Percentiles rank a stretch among this genome's conserved stretches.
phyloP scores from a whole-genome alignment of 2,888 invertebrate genomes.

The Gymnoscelis rufifasciata region DNA sequence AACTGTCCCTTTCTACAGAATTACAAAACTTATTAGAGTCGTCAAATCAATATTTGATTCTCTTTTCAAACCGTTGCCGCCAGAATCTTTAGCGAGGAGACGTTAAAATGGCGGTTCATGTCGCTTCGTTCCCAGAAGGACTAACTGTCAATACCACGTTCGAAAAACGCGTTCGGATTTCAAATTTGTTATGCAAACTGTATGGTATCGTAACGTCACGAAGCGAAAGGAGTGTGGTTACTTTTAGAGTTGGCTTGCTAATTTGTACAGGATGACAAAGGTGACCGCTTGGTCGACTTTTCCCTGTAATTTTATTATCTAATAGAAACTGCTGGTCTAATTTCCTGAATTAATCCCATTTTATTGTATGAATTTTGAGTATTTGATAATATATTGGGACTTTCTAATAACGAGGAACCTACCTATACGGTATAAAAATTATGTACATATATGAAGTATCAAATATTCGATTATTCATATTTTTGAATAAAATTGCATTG shows the following conservation, averaged over 20 bases:
- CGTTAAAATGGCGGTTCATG: constrained; percentile 50
- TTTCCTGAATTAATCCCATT: too few relatives aligned
- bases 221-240: constrained; percentile 39
- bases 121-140: constrained; percentile 59
- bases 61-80: constrained; percentile 36
- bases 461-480: too few relatives aligned
- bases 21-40: constrained; percentile 59
- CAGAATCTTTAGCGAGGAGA: constrained; percentile 49
- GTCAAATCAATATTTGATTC: constrained; percentile 49
- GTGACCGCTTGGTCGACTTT: constrained; percentile 31
- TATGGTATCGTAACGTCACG: constrained; percentile 49
- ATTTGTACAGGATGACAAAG: constrained; percentile 46
- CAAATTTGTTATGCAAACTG: constrained; percentile 47
- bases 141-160: constrained; percentile 51
- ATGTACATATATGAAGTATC: too few relatives aligned
- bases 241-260: constrained; percentile 47
- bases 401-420: too few relatives aligned
- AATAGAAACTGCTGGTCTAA: too few relatives aligned
- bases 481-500: too few relatives aligned
- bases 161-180: constrained; percentile 42
- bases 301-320: constrained; percentile 1
- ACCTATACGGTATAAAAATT: too few relatives aligned
- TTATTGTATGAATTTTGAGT: too few relatives aligned
- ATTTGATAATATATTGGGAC: too few relatives aligned
- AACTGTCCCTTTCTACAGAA: constrained; percentile 53